Evolutionary conservation across 2,113 vertebrate genomes (phyloP), one percentile per base, ranked within the genome.

Genomic region (Otus sunia): DNA sequence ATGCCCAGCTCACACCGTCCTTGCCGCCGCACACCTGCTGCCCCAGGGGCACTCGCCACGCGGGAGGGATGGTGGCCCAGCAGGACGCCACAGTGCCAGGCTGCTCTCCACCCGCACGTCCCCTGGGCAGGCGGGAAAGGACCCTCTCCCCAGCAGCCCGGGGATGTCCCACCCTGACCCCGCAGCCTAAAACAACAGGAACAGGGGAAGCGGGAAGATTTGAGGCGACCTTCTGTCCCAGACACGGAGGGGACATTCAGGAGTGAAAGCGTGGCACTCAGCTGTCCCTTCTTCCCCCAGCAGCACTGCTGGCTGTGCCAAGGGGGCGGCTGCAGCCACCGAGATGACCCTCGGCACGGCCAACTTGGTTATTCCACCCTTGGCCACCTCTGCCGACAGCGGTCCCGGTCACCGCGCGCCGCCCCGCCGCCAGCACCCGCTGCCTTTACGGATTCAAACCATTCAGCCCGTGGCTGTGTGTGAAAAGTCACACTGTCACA

Each of bases 211-310:
- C 27, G 11, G 21, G 21, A 30, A 32, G 43, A 14, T 19, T 32
- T 21, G 29, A 29, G 60, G 49, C 22, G 49, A 23, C 12, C 45
- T 39, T 11, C 56, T 19, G 36, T 26, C 47, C 13, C 45, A 26
- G 15, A n/a, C 2, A 5, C 2, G 2, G 34, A 36, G 39, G 30
- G 34, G 34, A 18, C 14, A 3, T 4, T 18, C 32, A 7, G 63
- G 39, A 27, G 49, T 1, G 30, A 1, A 12, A n/a, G 59, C 0
- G 13, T 13, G 4, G 47, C 19, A 10, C 22, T 10, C 22, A 3
- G 32, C 30, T 7, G 19, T 8, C 41, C 55, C 36, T 22, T 15
- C 27, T 14, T 55, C 63, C 16, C 32, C 20, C 49, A 4, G 10
- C 16, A 5, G 11, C 20, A 3, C 59, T 10, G 3, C 29, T 11